Conservation (phyloP, 1,140 invertebrate species). For the Coelopa frigida region DNA sequence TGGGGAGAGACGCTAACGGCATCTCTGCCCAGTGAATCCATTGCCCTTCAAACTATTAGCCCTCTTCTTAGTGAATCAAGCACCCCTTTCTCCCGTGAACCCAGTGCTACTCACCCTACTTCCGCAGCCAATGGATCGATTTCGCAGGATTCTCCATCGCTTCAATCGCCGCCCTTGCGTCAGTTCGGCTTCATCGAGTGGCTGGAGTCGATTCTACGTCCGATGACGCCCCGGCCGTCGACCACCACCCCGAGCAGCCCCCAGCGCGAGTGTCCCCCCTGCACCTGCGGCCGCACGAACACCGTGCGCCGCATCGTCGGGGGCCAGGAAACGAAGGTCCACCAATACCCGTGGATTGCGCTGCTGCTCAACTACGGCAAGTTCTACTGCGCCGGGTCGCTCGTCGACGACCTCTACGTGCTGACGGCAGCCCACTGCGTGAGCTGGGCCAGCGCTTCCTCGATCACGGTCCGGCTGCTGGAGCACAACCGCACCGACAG, state of each 20-base stretch:
- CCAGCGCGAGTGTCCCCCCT: conserved; percentile 23
- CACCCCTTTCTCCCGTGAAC: no score
- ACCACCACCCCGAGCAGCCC: background rate
- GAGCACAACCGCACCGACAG: conserved; percentile 62
- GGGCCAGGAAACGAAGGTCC: conserved; percentile 54
- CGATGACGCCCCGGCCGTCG: background rate
- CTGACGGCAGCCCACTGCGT: conserved; percentile 66
- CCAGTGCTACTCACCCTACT: no score
- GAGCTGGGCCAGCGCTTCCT: conserved; percentile 55
- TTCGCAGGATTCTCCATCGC: no score
- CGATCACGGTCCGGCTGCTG: conserved; percentile 58
- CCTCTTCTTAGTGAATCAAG: no score
- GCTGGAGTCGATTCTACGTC: background rate
- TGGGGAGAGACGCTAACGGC: no score
- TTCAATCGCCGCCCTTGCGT: no score
- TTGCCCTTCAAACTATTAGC: no score
- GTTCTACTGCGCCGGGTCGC: conserved; percentile 61
- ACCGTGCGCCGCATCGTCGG: conserved; percentile 59
- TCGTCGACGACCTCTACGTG: conserved; percentile 54
- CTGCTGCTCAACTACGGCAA: conserved; percentile 53
- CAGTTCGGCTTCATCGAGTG: no score
- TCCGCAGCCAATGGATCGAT: no score
- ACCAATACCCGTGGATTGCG: conserved; percentile 66
- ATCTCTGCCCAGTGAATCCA: no score
- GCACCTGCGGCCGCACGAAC: conserved; percentile 53